phyloP scores from a whole-genome alignment of 2,888 invertebrate genomes.

The Glyphotaelius pellucidus region DNA sequence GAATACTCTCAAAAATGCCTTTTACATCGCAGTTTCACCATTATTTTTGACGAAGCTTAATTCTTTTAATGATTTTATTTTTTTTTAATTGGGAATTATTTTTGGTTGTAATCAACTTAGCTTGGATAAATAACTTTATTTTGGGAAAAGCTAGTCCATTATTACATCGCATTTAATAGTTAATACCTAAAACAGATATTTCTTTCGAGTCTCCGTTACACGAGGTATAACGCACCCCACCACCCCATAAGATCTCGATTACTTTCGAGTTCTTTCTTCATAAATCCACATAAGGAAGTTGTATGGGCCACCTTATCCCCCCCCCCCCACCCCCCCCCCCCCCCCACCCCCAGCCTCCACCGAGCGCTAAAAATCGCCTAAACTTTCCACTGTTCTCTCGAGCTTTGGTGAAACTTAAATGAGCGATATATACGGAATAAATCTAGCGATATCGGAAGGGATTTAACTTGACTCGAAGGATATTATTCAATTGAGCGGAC shows the following conservation, averaged over 20 bases:
- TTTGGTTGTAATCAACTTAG: not conserved
- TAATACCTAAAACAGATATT: too few relatives aligned
- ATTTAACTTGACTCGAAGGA: slow-evolving; percentile 36
- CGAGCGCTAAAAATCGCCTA: slow-evolving; percentile 61
- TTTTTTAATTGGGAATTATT: not conserved
- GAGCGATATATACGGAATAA: slow-evolving; percentile 58
- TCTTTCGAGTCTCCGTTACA: not conserved
- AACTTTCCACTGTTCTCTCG: slow-evolving; percentile 54
- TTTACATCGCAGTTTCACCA: not conserved
- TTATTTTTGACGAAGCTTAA: not conserved
- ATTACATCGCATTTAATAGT: not conserved
- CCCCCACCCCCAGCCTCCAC: slow-evolving; percentile 43
- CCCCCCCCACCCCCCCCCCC: slow-evolving; percentile 38
- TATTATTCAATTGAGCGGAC: slow-evolving; percentile 37
- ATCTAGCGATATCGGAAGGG: slow-evolving; percentile 52
- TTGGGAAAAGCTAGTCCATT: not conserved
- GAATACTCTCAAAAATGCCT: not conserved
- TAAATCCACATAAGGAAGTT: slow-evolving; percentile 65
- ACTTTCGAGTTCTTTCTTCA: slow-evolving; percentile 65
- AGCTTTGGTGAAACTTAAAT: slow-evolving; percentile 58
- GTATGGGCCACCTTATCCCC: slow-evolving; percentile 43
- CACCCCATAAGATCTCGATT: slow-evolving; percentile 49
- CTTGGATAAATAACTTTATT: not conserved
- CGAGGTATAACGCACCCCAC: not conserved
- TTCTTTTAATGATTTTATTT: not conserved